Evolutionary conservation across 2,888 invertebrate species (phyloP), one percentile per base, ranked within the genome.

Genomic region (Penaeus monodon): DNA sequence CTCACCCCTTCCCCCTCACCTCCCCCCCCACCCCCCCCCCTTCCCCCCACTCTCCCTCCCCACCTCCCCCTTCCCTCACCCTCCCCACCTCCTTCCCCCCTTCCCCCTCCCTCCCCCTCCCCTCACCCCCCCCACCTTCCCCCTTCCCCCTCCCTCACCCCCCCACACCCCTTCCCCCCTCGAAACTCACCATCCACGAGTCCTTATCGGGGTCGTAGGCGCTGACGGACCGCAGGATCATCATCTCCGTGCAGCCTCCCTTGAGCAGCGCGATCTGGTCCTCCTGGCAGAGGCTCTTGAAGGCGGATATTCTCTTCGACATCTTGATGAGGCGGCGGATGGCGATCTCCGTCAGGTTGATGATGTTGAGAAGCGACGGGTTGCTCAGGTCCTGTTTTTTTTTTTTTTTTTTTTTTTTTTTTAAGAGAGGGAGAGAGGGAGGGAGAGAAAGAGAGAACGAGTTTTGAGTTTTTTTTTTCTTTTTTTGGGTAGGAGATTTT

Each of bases 221-320:
- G 94, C 97, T 96, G 0, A 97, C 97, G 90, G 98, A 98, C 24
- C 98, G 94, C 82, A 99, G 94, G 87, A 99, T 96, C 95, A 99
- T 96, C 95, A 99, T 96, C 93, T 99, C 99, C 79, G 97, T 98
- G 92, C 98, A 98, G 1, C 98, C 98, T 0, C 98, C 98, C 92
- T 98, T 98, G 17, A 98, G 92, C 22, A 97, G 93, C 33, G 95
- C 95, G 83, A 97, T 95, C 93, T 99, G 98, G 92, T 99, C 98
- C 91, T 97, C 97, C 91, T 98, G 97, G 92, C 97, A 97, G 95
- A 99, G 96, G 91, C 96, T 96, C 92, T 96, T 96, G 93, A 99
- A 99, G 4, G 97, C 96, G 91, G 92, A 92, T 80, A 95, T 92
- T 90, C 93, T 92, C 91, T 94, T 94, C 22, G 94, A 93, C 93